These are phyloP conservation scores for Pseudomyrmex cubaensis DNA, from an alignment of 1,140 invertebrate species.

Conservation along the genomic window DNA sequence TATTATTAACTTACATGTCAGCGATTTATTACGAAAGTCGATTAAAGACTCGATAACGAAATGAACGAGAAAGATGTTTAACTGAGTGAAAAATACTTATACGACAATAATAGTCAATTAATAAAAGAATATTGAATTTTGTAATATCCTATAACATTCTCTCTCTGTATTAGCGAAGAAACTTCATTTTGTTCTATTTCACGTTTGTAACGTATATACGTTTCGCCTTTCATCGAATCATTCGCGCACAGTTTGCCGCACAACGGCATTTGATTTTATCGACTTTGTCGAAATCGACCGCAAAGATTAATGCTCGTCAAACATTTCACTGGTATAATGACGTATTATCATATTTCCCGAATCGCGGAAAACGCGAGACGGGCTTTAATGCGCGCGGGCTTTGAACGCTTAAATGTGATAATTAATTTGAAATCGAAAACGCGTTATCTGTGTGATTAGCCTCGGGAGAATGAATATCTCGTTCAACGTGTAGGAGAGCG, in stretches of 20 bases:
- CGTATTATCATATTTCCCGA: slow-evolving; percentile 21
- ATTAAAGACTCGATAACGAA: background rate
- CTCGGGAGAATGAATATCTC: slow-evolving; percentile 9
- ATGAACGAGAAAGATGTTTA: background rate
- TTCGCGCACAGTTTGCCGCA: background rate
- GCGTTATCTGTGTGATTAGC: slow-evolving; percentile 16
- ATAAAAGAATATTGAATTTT: background rate
- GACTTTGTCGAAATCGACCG: slow-evolving; percentile 33
- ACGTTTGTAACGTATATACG: slow-evolving; percentile 10
- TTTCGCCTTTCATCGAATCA: background rate
- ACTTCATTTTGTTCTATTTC: background rate
- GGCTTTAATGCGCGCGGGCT: background rate
- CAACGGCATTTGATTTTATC: slow-evolving; percentile 13
- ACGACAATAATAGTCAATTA: background rate
- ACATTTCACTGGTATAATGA: slow-evolving; percentile 37
- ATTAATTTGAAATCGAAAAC: slow-evolving; percentile 11
- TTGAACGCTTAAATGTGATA: slow-evolving; percentile 38
- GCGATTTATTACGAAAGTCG: background rate
- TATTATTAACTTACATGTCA: slow-evolving; percentile 1
- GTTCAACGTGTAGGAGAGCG: background rate
- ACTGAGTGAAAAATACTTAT: background rate
- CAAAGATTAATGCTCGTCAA: slow-evolving; percentile 33
- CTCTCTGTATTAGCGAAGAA: too few species aligned
- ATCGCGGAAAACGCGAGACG: slow-evolving; percentile 1
- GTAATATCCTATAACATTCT: background rate